Conservation (phyloP, 2,113 vertebrate species). For the Himantopus leucocephalus region DNA sequence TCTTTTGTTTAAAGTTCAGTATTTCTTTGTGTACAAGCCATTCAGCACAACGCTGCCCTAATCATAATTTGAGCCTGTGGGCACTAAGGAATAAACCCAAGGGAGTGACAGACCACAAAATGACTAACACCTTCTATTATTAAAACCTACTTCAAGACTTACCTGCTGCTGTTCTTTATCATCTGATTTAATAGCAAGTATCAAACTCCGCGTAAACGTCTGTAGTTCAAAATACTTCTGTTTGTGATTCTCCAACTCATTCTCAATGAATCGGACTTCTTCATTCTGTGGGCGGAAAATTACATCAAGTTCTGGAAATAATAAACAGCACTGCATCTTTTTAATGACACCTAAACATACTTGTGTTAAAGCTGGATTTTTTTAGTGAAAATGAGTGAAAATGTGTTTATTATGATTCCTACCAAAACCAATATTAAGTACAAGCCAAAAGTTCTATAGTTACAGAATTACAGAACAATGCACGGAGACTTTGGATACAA, state of each 20-base stretch:
- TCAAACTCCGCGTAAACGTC: slow-evolving; percentile 88
- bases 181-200: slow-evolving; percentile 87
- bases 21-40: background rate
- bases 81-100: background rate
- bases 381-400: background rate
- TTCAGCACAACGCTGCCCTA: background rate
- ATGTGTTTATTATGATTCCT: background rate
- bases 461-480: background rate
- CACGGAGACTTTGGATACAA: background rate
- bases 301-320: background rate
- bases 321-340: background rate
- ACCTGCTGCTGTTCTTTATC: slow-evolving; percentile 94
- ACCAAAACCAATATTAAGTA: background rate
- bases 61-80: background rate
- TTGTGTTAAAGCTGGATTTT: background rate
- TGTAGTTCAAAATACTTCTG: slow-evolving; percentile 90
- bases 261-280: slow-evolving; percentile 93
- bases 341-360: background rate
- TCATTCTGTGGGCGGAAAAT: slow-evolving; percentile 82
- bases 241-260: slow-evolving; percentile 92
- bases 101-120: background rate
- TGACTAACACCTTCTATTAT: background rate
- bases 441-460: background rate
- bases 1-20: background rate
- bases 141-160: background rate